Evolutionary conservation across 2,113 vertebrate species (phyloP).

Genomic region (Aphelocoma coerulescens): DNA sequence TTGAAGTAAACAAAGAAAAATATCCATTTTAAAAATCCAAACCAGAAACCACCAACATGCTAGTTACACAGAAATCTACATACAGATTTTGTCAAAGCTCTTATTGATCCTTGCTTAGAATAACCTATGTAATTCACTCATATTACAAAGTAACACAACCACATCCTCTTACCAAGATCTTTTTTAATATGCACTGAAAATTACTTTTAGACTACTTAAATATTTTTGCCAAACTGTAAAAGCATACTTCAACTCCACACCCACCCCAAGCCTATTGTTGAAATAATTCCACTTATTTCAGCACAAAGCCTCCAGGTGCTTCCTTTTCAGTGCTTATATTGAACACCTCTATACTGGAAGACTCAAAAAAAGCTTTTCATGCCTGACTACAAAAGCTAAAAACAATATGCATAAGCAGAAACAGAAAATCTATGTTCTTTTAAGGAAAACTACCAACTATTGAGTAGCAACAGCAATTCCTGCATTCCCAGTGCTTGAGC

Average conservation of each 20-base stretch:
- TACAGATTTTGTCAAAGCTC: neutral
- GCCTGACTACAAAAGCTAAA: neutral
- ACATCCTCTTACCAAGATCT: neutral
- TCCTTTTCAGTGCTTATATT: neutral
- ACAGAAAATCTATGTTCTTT: neutral
- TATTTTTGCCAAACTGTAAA: neutral
- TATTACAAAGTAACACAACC: neutral
- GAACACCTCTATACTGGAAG: neutral
- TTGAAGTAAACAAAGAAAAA: neutral
- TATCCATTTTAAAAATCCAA: neutral
- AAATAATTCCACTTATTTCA: conserved; percentile 21
- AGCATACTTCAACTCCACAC: neutral
- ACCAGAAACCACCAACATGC: neutral
- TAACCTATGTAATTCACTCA: neutral
- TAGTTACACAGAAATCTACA: neutral
- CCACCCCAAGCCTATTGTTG: neutral
- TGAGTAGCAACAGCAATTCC: neutral
- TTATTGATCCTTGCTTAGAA: neutral
- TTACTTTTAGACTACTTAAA: neutral
- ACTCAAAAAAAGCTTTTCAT: neutral
- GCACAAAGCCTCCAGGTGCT: conserved; percentile 26
- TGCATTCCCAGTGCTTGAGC: neutral
- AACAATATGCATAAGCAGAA: neutral
- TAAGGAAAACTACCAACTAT: neutral
- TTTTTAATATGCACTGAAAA: neutral